Evolutionary conservation across 64 coral and sea anemone genomes (phyloP).

Genomic region (Montipora capricornis): DNA sequence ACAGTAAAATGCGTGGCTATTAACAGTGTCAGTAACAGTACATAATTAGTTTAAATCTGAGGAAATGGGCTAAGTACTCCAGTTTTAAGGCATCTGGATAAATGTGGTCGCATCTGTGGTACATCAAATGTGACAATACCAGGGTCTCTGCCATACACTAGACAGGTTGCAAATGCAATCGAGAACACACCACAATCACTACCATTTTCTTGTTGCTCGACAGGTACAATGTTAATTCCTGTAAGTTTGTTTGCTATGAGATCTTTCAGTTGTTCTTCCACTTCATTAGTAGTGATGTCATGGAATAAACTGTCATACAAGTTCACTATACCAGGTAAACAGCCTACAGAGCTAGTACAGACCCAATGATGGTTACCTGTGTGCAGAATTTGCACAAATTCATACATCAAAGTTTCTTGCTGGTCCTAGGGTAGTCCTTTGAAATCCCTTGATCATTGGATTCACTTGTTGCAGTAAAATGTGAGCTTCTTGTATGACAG

Average conservation of each 20-base stretch:
- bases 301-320: constrained; percentile 40
- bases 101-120: constrained; percentile 18
- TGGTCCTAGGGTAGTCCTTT: constrained; percentile 8
- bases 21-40: constrained; percentile 1
- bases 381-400: constrained; percentile 9
- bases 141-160: constrained; percentile 17
- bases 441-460: constrained; percentile 28
- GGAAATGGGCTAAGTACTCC: constrained; percentile 18
- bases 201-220: background rate
- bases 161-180: background rate
- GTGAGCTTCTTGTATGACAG: constrained; percentile 27
- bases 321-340: constrained; percentile 36
- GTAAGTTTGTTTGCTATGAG: background rate
- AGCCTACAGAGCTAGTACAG: background rate
- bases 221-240: constrained; percentile 1
- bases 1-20: constrained; percentile 6
- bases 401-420: constrained; percentile 23
- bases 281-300: constrained; percentile 5
- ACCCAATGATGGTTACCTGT: constrained; percentile 8
- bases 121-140: constrained; percentile 23
- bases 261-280: constrained; percentile 18
- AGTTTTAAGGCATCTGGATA: background rate
- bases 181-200: background rate
- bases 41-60: constrained; percentile 3
- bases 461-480: constrained; percentile 21